Conservation (phyloP, 2,888 invertebrate species). For the Orthonevra nobilis region DNA sequence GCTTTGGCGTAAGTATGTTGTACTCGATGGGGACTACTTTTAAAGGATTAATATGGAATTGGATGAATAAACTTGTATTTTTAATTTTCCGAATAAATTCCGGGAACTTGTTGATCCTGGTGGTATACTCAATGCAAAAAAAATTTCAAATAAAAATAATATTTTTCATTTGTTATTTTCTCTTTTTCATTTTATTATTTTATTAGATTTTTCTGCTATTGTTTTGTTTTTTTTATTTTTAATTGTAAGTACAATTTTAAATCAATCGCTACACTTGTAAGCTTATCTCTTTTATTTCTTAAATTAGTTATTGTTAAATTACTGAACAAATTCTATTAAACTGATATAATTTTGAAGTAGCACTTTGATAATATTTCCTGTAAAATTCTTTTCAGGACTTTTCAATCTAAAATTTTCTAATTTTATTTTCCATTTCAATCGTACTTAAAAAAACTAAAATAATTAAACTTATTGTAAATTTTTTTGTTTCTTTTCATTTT, state of each 20-base stretch:
- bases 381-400: too few relatives aligned
- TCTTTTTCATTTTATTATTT: constrained; percentile 25
- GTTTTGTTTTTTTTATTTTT: not conserved
- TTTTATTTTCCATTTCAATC: too few relatives aligned
- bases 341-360: constrained; percentile 45
- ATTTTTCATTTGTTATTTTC: constrained; percentile 9
- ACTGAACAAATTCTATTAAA: constrained; percentile 9
- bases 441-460: constrained; percentile 40
- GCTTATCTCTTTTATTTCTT: constrained; percentile 4
- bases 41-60: too few relatives aligned
- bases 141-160: constrained; percentile 9
- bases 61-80: too few relatives aligned
- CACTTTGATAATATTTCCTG: not conserved
- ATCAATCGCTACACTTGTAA: constrained; percentile 25
- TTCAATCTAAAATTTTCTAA: too few relatives aligned
- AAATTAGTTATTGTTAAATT: constrained; percentile 32
- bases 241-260: constrained; percentile 63
- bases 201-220: constrained; percentile 32
- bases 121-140: too few relatives aligned
- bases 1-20: too few relatives aligned
- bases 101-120: too few relatives aligned
- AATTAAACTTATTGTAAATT: constrained; percentile 10
- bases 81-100: too few relatives aligned
- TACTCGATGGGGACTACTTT: too few relatives aligned
- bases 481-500: constrained; percentile 3